These are phyloP conservation scores for Andrena dorsata DNA, from an alignment of 2,888 invertebrate genomes.

Conservation along the genomic window DNA sequence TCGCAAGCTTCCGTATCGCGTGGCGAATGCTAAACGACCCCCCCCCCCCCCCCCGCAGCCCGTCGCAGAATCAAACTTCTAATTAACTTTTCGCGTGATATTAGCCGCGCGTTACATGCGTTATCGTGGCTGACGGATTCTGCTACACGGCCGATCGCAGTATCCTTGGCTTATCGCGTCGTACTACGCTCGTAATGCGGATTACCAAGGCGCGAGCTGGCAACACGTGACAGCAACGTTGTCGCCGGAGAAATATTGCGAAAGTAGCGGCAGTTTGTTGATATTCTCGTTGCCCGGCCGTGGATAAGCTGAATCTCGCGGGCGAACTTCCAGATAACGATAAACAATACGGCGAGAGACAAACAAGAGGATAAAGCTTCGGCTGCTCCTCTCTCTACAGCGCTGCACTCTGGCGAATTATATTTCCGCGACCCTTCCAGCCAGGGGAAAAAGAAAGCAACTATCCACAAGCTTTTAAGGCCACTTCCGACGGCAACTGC, in stretches of 20 bases:
- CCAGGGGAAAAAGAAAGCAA: neutral
- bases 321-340: neutral
- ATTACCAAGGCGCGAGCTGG: no score
- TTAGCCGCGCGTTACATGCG: conserved; percentile 7
- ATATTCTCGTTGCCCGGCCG: neutral
- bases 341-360: neutral
- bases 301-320: neutral
- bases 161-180: no score
- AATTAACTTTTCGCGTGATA: conserved; percentile 2
- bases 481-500: conserved; percentile 47
- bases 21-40: conserved; percentile 22
- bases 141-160: no score
- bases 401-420: neutral
- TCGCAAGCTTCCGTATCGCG: conserved; percentile 19
- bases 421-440: neutral
- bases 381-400: no score
- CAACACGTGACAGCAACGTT: no score
- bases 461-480: conserved; percentile 46
- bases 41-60: neutral
- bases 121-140: neutral
- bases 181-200: no score
- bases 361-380: neutral
- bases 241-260: neutral
- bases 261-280: neutral
- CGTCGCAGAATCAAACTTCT: neutral